Evolutionary conservation across 2,888 invertebrate species (phyloP).

Genomic region (Tinea pellionella): DNA sequence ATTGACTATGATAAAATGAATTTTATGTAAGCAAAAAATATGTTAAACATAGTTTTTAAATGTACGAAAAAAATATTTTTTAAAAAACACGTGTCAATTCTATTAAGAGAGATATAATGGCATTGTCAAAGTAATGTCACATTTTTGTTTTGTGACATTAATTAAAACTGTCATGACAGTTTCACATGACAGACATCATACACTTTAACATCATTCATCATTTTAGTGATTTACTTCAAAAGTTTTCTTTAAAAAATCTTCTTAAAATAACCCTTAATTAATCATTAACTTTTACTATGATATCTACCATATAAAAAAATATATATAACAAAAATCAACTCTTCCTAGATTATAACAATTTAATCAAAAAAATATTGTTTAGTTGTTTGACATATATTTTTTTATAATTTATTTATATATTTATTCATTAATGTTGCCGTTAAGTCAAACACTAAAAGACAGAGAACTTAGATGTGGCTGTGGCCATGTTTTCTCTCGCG

Average conservation of each 20-base stretch:
- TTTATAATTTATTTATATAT: too few species aligned
- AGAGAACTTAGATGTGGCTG: too few species aligned
- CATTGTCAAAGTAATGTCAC: not conserved
- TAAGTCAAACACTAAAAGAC: too few species aligned
- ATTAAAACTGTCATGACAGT: conserved; percentile 49
- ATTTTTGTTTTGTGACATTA: conserved; percentile 31
- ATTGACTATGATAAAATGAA: not conserved
- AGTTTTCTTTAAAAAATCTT: not conserved
- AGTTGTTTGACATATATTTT: too few species aligned
- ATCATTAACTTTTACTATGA: too few species aligned
- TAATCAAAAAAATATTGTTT: too few species aligned
- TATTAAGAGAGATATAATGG: not conserved
- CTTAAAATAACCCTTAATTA: too few species aligned
- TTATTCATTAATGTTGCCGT: too few species aligned
- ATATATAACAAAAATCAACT: too few species aligned
- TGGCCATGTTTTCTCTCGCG: too few species aligned
- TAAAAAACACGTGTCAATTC: not conserved
- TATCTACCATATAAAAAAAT: too few species aligned
- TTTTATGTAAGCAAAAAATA: not conserved
- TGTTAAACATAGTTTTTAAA: not conserved
- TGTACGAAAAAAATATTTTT: not conserved
- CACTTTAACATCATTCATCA: not conserved
- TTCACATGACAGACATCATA: conserved; percentile 56
- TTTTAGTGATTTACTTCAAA: not conserved
- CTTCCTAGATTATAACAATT: too few species aligned